phyloP scores from a whole-genome alignment of 2,797 vertebrate genomes.

The Paramormyrops hopkinsi region DNA sequence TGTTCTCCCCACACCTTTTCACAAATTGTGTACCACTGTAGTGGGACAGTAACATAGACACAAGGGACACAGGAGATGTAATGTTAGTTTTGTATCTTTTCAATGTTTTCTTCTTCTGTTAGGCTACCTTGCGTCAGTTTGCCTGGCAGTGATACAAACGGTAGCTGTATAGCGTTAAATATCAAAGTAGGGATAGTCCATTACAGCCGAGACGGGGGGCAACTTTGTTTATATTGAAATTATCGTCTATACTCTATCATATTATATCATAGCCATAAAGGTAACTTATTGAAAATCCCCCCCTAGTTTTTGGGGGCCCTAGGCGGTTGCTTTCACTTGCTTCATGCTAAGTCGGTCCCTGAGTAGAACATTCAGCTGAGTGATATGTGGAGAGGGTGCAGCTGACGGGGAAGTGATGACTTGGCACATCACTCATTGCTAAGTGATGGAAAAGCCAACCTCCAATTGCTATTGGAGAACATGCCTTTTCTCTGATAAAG shows the following conservation, averaged over 20 bases:
- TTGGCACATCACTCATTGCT: constrained; percentile 34
- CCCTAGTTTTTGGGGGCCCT: neutral
- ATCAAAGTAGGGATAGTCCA: neutral
- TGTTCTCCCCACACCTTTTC: neutral
- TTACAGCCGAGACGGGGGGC: neutral
- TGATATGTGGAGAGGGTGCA: constrained; percentile 12
- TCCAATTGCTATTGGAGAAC: neutral
- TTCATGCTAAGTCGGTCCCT: neutral
- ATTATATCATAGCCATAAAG: neutral
- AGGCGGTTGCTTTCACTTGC: neutral
- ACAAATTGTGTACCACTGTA: neutral
- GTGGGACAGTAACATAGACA: neutral
- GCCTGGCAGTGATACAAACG: neutral
- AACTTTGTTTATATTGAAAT: neutral
- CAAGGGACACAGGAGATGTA: neutral
- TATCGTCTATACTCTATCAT: neutral
- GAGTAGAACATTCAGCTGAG: neutral
- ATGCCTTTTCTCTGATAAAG: neutral
- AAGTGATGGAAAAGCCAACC: constrained; percentile 27
- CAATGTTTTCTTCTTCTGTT: neutral
- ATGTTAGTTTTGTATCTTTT: neutral
- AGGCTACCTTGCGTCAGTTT: neutral
- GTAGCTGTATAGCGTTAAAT: neutral
- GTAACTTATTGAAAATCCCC: neutral
- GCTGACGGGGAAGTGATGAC: neutral